These are phyloP conservation scores for Drosophila gunungcola DNA, from an alignment of 1,140 invertebrate species.

Conservation along the genomic window DNA sequence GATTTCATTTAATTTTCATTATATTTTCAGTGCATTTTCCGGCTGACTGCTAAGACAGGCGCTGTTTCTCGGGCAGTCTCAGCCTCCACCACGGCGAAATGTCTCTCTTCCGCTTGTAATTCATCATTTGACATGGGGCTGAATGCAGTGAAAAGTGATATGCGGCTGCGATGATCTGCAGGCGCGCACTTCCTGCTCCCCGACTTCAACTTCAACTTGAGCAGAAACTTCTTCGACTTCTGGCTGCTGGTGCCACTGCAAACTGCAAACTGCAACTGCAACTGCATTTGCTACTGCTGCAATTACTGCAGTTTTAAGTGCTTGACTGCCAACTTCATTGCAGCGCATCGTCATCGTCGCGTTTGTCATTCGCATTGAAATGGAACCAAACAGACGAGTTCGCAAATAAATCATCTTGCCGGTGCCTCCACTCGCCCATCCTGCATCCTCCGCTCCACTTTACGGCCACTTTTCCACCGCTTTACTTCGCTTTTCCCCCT, in stretches of 20 bases:
- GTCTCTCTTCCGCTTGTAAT: conserved; percentile 84
- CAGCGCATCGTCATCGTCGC: conserved; percentile 79
- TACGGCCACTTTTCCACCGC: conserved; percentile 38
- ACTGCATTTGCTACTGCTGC: conserved; percentile 39
- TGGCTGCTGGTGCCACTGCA: conserved; percentile 13
- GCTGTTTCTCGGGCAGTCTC: conserved; percentile 37
- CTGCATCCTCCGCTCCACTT: conserved; percentile 29
- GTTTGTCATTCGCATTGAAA: conserved; percentile 77
- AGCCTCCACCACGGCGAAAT: conserved; percentile 60
- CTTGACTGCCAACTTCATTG: conserved; percentile 78
- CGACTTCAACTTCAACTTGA: conserved; percentile 16
- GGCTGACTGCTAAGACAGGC: conserved; percentile 31
- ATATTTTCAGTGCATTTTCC: conserved; percentile 21
- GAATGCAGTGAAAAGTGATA: conserved; percentile 66
- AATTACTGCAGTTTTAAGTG: conserved; percentile 81
- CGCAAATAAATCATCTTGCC: conserved; percentile 79
- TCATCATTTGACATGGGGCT: conserved; percentile 82
- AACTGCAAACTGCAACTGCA: conserved; percentile 8
- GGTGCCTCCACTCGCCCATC: conserved; percentile 2
- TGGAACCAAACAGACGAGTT: conserved; percentile 81
- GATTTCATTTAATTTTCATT: too few species aligned
- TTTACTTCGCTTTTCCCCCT: conserved; percentile 26
- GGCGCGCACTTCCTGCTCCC: conserved; percentile 71
- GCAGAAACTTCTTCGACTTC: conserved; percentile 9
- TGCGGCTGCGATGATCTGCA: conserved; percentile 56